These are phyloP conservation scores for Drosophila basisetae DNA, from an alignment of 2,888 invertebrate species.

Conservation along the genomic window DNA sequence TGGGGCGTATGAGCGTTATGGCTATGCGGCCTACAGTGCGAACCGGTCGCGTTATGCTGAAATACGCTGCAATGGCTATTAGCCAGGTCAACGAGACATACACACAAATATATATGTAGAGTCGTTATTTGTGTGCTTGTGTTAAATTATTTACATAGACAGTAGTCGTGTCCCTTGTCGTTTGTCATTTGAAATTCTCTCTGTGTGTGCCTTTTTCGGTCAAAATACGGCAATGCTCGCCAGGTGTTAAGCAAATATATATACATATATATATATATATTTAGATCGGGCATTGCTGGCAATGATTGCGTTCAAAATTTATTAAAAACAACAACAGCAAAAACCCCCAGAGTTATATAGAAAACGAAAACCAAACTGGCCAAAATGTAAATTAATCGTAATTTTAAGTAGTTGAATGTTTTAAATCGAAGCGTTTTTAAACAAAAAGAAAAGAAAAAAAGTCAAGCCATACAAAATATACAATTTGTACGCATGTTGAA, in stretches of 20 bases:
- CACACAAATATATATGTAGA: constrained; percentile 18
- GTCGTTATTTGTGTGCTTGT: constrained; percentile 8
- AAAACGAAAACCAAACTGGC: constrained; percentile 48
- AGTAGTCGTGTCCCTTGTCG: constrained; percentile 60
- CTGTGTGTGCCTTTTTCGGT: constrained; percentile 83
- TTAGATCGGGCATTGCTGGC: constrained; percentile 49
- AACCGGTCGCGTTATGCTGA: constrained; percentile 67
- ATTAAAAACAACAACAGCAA: constrained; percentile 22
- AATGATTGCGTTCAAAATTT: constrained; percentile 74
- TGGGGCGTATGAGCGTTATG: constrained; percentile 69
- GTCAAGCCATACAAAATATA: constrained; percentile 29
- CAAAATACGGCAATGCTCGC: constrained; percentile 71
- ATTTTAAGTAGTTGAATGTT: constrained; percentile 75
- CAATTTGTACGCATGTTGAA: constrained; percentile 32
- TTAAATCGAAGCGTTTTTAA: constrained; percentile 49
- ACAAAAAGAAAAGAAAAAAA: constrained; percentile 17
- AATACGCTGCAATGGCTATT: constrained; percentile 80
- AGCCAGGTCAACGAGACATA: constrained; percentile 15
- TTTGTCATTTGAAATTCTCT: constrained; percentile 77
- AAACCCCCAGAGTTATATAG: constrained; percentile 22
- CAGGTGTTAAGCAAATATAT: constrained; percentile 46
- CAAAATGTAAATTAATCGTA: constrained; percentile 59
- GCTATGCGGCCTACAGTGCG: constrained; percentile 61
- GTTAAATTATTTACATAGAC: constrained; percentile 9
- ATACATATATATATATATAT: neutral